A percentile compares a stretch with the other conserved stretches of the same genome.
These are phyloP conservation scores for Acanthosepion lycidas DNA, from an alignment of 2,888 invertebrate species.

Conservation along the genomic window DNA sequence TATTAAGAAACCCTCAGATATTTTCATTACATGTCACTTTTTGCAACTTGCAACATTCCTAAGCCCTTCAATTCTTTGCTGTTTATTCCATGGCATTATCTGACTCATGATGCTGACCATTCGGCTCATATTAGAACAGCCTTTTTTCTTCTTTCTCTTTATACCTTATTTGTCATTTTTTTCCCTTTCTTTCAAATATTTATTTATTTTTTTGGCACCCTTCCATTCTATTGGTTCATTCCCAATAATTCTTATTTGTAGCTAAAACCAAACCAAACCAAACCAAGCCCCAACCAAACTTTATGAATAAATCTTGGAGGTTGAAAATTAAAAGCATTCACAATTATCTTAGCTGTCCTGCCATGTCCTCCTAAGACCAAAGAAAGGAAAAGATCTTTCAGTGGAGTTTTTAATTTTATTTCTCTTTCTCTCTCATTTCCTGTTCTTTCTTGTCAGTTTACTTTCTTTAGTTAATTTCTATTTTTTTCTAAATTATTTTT, in stretches of 20 bases:
- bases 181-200: not conserved
- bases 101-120: slow-evolving; percentile 7
- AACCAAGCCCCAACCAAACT: not conserved
- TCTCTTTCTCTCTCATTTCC: not conserved
- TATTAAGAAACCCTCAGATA: not conserved
- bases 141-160: not conserved
- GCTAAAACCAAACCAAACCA: not conserved
- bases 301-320: slow-evolving; percentile 33
- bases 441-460: not conserved
- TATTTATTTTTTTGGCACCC: not conserved
- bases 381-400: not conserved
- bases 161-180: not conserved
- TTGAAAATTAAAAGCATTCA: slow-evolving; percentile 33
- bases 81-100: not conserved
- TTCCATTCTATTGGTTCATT: not conserved
- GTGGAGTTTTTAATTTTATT: not conserved
- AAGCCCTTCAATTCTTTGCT: not conserved
- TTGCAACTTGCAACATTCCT: not conserved
- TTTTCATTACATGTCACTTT: not conserved
- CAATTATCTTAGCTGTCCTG: slow-evolving; percentile 2
- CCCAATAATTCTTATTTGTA: slow-evolving; percentile 33
- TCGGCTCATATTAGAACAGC: not conserved
- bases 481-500: not conserved
- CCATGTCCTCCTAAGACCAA: not conserved
- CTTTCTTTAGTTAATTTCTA: not conserved